phyloP scores from a whole-genome alignment of 2,888 invertebrate species.

The Poecilus cupreus region DNA sequence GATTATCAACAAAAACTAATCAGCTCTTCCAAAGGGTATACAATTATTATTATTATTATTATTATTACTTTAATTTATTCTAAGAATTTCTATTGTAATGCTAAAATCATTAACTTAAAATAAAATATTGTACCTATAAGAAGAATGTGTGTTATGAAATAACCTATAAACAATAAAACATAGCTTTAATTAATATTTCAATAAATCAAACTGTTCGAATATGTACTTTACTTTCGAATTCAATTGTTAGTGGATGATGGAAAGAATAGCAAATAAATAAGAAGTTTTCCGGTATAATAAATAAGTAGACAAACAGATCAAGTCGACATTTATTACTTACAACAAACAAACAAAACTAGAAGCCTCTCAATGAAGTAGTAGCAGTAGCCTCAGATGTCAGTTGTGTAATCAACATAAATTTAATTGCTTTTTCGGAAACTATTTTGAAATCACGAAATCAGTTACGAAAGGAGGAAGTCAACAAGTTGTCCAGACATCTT shows the following conservation, averaged over 20 bases:
- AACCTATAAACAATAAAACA: background rate
- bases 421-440: conserved; percentile 13
- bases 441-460: background rate
- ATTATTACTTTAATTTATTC: too few species aligned
- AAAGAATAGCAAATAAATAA: background rate
- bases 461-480: conserved; percentile 2
- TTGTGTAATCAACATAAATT: conserved; percentile 13
- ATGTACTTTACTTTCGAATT: background rate
- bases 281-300: conserved; percentile 1
- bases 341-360: background rate
- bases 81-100: background rate
- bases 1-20: too few species aligned
- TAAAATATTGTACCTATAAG: background rate
- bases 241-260: background rate
- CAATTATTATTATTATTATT: too few species aligned
- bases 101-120: background rate
- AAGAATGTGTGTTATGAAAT: background rate
- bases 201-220: conserved; percentile 15
- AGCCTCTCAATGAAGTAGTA: background rate
- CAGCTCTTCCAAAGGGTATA: too few species aligned
- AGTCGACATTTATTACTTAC: conserved; percentile 14
- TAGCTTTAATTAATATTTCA: conserved; percentile 5
- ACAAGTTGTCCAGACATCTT: background rate
- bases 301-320: background rate
- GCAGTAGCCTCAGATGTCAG: background rate